phyloP scores from a whole-genome alignment of 2,888 invertebrate genomes.

The Eurois occulta region DNA sequence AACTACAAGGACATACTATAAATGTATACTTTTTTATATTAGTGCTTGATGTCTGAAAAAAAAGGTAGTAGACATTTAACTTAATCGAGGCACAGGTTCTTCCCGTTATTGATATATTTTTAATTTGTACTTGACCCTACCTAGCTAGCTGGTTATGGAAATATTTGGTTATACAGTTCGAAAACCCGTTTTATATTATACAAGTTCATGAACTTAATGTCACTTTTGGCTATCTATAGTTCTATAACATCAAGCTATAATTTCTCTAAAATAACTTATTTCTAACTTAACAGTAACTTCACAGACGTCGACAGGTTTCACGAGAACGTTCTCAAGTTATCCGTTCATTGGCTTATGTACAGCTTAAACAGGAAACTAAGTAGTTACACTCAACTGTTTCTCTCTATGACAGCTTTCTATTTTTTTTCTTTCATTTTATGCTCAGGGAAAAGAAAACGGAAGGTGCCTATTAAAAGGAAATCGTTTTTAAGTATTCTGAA shows the following conservation, averaged over 20 bases:
- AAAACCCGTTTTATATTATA: not conserved
- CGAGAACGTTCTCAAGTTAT: constrained; percentile 42
- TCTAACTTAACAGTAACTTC: constrained; percentile 18
- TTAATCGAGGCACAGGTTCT: not conserved
- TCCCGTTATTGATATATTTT: not conserved
- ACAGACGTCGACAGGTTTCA: constrained; percentile 33
- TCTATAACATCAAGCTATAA: not conserved
- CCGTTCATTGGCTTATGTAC: constrained; percentile 57
- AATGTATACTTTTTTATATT: no score
- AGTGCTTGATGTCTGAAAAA: no score
- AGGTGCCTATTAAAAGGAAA: not conserved
- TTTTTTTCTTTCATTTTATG: constrained; percentile 15
- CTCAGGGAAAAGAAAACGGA: not conserved
- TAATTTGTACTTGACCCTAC: not conserved
- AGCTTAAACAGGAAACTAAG: constrained; percentile 60
- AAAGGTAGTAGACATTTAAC: not conserved
- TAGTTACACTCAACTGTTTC: constrained; percentile 30
- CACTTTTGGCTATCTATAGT: not conserved
- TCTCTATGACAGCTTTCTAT: constrained; percentile 54
- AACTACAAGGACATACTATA: no score
- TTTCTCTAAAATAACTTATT: constrained; percentile 26
- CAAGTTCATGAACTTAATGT: not conserved
- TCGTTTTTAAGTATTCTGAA: not conserved
- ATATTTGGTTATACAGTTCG: not conserved
- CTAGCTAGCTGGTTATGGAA: not conserved